Evolutionary conservation across 2,113 vertebrate genomes (phyloP).

Genomic region (Paracanthobrama guichenoti): DNA sequence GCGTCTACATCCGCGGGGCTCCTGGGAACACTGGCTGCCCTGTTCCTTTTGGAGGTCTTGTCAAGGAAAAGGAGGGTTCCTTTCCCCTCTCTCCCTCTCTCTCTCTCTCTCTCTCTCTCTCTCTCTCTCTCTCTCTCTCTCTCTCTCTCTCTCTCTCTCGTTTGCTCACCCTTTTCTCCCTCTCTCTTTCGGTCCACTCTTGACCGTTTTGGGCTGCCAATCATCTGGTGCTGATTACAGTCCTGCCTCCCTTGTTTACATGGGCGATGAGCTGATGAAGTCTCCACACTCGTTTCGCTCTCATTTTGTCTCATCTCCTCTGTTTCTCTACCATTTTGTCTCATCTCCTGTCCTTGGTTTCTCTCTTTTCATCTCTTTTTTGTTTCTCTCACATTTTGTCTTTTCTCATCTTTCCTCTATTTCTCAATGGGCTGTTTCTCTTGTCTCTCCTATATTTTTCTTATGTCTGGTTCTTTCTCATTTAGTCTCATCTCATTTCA

Average conservation of each 20-base stretch:
- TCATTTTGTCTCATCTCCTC: neutral
- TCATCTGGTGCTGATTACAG: constrained; percentile 40
- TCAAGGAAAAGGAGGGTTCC: constrained; percentile 32
- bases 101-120: neutral
- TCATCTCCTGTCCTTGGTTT: neutral
- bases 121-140: constrained; percentile 1
- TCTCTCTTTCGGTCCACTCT: neutral
- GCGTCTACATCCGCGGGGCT: constrained; percentile 21
- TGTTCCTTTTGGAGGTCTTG: constrained; percentile 51
- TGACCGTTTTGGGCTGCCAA: constrained; percentile 9
- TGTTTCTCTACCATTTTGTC: neutral
- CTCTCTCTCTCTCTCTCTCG: neutral
- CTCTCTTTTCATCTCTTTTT: neutral
- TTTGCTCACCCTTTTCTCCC: neutral
- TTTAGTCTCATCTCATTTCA: constrained; percentile 21
- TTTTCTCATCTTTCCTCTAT: neutral
- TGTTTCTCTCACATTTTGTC: neutral
- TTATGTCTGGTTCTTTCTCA: neutral
- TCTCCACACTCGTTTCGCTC: neutral
- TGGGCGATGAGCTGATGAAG: constrained; percentile 15
- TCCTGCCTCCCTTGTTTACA: constrained; percentile 17
- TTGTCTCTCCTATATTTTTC: neutral
- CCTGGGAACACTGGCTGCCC: constrained; percentile 32
- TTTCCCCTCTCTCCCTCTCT: constrained; percentile 26
- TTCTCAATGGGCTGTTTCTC: neutral